A percentile compares a stretch with the other conserved stretches of the same genome.
These are phyloP conservation scores for Lamellibrachia satsuma DNA, from an alignment of 2,888 invertebrate species.

Conservation along the genomic window DNA sequence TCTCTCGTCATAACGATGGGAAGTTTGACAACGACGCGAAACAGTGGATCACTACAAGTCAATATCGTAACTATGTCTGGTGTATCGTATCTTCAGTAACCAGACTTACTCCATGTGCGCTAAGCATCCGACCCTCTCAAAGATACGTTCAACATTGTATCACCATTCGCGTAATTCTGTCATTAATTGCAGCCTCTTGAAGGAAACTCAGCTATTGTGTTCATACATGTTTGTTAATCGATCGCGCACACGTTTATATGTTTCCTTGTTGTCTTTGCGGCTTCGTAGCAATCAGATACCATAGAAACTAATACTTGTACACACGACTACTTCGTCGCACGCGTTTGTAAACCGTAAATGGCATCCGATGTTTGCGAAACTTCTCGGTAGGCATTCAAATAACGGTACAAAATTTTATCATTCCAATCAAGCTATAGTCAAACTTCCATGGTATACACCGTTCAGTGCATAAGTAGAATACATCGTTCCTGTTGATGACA, in stretches of 20 bases:
- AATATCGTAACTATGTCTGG: not conserved
- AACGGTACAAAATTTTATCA: not conserved
- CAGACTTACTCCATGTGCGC: not conserved
- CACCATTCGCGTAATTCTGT: not conserved
- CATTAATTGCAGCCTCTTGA: not conserved
- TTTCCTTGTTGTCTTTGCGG: no score
- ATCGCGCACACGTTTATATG: no score
- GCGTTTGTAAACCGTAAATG: not conserved
- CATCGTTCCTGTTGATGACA: not conserved
- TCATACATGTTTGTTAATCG: not conserved
- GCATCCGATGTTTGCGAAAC: not conserved
- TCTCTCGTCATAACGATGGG: not conserved
- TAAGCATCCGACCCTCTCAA: not conserved
- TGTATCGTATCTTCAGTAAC: not conserved
- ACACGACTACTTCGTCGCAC: not conserved
- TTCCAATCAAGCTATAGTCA: not conserved
- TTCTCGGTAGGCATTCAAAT: not conserved
- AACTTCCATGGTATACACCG: not conserved
- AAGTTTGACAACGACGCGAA: not conserved
- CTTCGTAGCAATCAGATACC: no score
- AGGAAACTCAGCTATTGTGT: not conserved
- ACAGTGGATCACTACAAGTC: not conserved
- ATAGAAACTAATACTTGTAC: not conserved
- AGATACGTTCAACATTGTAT: not conserved
- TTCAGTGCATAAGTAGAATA: not conserved